Conservation (phyloP, 1,140 invertebrate species). For the Drosophila neocordata region DNA sequence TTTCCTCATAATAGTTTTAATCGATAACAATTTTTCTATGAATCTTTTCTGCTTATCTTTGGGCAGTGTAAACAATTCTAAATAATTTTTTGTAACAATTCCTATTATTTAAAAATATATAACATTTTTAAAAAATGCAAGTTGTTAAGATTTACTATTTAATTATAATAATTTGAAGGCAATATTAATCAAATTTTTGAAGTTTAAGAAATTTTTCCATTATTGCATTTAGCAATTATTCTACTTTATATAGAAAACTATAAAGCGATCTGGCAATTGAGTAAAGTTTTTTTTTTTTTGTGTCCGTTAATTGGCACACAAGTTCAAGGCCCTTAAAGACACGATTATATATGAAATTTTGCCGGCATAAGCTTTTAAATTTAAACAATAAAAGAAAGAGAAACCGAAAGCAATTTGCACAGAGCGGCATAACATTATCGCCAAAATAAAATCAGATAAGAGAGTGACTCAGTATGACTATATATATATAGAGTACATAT, state of each 20-base stretch:
- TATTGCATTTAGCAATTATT: neutral
- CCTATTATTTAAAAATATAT: neutral
- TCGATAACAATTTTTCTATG: too few relatives aligned
- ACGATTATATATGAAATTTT: neutral
- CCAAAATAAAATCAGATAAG: constrained; percentile 27
- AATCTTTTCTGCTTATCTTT: too few relatives aligned
- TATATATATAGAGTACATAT: neutral
- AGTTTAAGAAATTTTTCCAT: constrained; percentile 8
- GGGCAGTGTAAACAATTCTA: too few relatives aligned
- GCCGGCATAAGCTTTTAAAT: neutral
- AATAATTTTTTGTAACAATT: neutral
- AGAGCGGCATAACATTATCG: neutral
- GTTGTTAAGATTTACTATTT: constrained; percentile 12
- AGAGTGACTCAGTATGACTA: constrained; percentile 23
- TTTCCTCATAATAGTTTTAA: too few relatives aligned
- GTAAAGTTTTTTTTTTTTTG: neutral
- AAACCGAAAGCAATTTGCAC: neutral
- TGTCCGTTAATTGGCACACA: constrained; percentile 11
- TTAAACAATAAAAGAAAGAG: neutral
- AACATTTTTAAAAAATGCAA: too few relatives aligned
- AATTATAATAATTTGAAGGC: constrained; percentile 12
- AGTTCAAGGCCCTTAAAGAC: constrained; percentile 16
- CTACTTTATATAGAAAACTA: constrained; percentile 4
- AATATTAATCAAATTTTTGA: constrained; percentile 8
- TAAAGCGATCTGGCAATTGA: neutral